Conservation (phyloP, 2,888 invertebrate species). For the Ernsta delagoae region DNA sequence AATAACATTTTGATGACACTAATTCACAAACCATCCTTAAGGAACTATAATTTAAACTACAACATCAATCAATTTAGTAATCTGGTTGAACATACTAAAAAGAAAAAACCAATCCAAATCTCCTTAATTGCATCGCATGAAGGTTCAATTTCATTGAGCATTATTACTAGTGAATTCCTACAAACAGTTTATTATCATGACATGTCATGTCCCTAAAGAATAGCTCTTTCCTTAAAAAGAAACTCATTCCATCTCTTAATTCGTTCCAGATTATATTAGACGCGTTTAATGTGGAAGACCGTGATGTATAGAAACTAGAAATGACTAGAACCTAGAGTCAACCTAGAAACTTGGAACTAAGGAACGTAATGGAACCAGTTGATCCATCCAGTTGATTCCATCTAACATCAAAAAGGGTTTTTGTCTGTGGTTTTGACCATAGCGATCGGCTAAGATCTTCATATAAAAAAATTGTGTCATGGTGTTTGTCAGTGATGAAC, state of each 20-base stretch:
- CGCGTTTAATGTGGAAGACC: slow-evolving; percentile 48
- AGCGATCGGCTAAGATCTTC: too few species aligned
- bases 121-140: neutral
- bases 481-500: too few species aligned
- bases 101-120: neutral
- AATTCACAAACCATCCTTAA: too few species aligned
- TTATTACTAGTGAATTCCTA: slow-evolving; percentile 2
- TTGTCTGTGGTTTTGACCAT: too few species aligned
- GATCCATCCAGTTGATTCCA: too few species aligned
- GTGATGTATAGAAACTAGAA: slow-evolving; percentile 47
- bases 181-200: slow-evolving; percentile 11
- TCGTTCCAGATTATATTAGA: slow-evolving; percentile 58
- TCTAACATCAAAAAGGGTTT: too few species aligned
- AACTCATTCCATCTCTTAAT: slow-evolving; percentile 58
- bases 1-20: too few species aligned
- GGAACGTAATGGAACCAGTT: too few species aligned
- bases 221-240: slow-evolving; percentile 42
- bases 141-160: neutral
- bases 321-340: too few species aligned
- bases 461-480: too few species aligned
- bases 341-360: too few species aligned
- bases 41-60: too few species aligned
- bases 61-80: neutral
- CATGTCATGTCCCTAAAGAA: slow-evolving; percentile 13
- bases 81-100: neutral